phyloP scores from a whole-genome alignment of 2,797 vertebrate species.

The Acanthurus lineatus region DNA sequence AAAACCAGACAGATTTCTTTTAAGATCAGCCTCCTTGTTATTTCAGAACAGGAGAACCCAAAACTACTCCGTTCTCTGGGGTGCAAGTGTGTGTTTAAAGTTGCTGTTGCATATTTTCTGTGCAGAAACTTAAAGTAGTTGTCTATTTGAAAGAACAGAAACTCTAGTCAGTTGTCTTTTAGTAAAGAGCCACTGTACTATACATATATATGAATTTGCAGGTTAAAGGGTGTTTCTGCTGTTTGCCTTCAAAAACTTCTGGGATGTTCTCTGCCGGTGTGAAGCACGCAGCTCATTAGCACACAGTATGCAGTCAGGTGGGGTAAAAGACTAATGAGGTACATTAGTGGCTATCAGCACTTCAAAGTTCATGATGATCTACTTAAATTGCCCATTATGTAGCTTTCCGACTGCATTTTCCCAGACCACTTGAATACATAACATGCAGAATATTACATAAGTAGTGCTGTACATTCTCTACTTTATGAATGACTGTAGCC shows the following conservation, averaged over 20 bases:
- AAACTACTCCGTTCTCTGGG: background rate
- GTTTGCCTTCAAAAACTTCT: background rate
- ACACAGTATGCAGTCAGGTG: slow-evolving; percentile 4
- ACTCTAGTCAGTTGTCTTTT: too few species aligned
- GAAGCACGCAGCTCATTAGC: slow-evolving; percentile 1
- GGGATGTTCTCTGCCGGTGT: background rate
- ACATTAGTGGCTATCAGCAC: slow-evolving; percentile 6
- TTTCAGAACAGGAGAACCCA: background rate
- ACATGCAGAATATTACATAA: too few species aligned
- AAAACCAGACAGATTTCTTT: slow-evolving; percentile 26
- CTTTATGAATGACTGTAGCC: background rate
- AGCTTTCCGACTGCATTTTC: background rate
- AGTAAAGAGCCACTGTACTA: background rate
- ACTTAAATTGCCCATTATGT: background rate
- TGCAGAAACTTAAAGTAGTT: background rate
- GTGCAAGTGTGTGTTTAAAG: background rate
- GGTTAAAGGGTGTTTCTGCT: background rate
- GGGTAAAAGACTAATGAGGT: slow-evolving; percentile 14
- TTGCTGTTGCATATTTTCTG: background rate
- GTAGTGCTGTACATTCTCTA: too few species aligned
- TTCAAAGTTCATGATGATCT: background rate
- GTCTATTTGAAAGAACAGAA: background rate
- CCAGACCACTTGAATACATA: background rate
- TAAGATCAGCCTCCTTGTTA: background rate
- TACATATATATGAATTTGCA: background rate